Percentiles rank a stretch among this genome's conserved stretches.
phyloP scores from a whole-genome alignment of 2,797 vertebrate species.

The Acanthornis magna region DNA sequence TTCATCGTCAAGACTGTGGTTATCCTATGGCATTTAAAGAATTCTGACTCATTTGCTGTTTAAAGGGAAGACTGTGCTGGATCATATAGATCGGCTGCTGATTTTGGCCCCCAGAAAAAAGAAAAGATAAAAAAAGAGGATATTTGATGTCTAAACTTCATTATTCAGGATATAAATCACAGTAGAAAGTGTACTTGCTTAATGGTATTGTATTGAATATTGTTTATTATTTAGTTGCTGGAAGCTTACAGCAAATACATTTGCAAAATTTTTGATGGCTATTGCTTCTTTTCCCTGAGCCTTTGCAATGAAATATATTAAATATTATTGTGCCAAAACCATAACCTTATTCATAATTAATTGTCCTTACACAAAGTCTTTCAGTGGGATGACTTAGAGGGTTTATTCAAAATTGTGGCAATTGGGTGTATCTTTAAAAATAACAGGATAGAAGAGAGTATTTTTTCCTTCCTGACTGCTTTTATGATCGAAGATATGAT shows the following conservation, averaged over 20 bases:
- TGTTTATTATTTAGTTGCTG: background rate
- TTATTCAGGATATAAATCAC: background rate
- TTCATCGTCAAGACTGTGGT: background rate
- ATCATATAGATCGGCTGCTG: background rate
- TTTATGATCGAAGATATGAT: background rate
- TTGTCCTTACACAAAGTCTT: background rate
- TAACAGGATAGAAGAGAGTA: background rate
- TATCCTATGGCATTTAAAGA: background rate
- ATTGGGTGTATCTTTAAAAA: background rate
- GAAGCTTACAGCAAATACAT: background rate
- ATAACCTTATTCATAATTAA: slow-evolving; percentile 1
- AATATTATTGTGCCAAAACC: background rate
- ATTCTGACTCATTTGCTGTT: slow-evolving; percentile 7
- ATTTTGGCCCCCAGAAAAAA: background rate
- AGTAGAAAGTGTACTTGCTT: background rate
- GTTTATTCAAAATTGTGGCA: background rate
- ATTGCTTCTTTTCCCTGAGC: background rate
- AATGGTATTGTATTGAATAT: background rate
- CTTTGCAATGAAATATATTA: background rate
- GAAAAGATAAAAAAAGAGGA: background rate
- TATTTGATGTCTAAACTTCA: background rate
- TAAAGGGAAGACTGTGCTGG: background rate
- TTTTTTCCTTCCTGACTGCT: background rate
- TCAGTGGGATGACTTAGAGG: background rate
- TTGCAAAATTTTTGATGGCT: background rate